These are phyloP conservation scores for Armadillidium nasatum DNA, from an alignment of 1,140 invertebrate species.

Conservation along the genomic window DNA sequence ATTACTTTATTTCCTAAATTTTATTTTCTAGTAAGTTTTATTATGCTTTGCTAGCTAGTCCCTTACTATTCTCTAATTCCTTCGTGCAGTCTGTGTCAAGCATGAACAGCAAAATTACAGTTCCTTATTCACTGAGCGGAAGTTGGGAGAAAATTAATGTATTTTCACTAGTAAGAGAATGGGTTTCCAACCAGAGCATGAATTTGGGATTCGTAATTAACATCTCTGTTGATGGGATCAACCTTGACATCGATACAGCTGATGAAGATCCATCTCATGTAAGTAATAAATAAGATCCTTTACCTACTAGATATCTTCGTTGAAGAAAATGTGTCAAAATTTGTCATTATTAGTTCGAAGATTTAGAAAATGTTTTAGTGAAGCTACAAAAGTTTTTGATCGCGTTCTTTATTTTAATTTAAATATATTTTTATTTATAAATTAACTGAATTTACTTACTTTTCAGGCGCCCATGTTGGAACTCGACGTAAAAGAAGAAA, in stretches of 20 bases:
- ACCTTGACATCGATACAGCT: neutral
- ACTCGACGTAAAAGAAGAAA: slow-evolving; percentile 61
- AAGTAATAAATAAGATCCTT: neutral
- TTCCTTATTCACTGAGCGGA: neutral
- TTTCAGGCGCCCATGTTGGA: slow-evolving; percentile 74
- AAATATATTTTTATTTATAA: no score
- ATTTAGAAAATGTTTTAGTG: no score
- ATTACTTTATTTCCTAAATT: no score
- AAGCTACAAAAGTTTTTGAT: no score
- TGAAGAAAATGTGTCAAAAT: no score
- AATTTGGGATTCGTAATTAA: neutral
- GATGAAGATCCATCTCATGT: neutral
- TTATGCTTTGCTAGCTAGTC: no score
- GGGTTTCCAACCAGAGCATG: neutral
- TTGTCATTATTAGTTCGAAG: no score
- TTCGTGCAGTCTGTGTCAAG: neutral
- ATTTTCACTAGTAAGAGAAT: neutral
- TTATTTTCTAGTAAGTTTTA: no score
- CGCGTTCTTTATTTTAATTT: no score
- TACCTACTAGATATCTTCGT: no score
- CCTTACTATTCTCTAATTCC: no score
- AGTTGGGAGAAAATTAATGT: neutral
- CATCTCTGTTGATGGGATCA: neutral
- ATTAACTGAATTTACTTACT: no score
- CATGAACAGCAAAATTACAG: neutral